phyloP scores from a whole-genome alignment of 92 coral and sea anemone species.

The Porites lobata region DNA sequence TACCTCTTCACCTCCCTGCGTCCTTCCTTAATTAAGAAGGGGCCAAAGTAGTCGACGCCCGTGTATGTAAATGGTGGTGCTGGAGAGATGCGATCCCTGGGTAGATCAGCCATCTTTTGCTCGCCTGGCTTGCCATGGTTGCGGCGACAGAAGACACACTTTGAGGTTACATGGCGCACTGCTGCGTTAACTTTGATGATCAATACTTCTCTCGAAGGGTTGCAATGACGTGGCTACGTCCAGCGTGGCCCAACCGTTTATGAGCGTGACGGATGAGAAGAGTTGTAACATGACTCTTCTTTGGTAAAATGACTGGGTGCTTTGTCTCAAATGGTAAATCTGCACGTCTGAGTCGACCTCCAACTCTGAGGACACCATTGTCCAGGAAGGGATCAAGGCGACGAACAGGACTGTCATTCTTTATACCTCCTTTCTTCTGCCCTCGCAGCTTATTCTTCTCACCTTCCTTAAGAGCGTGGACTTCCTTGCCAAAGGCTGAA shows the following conservation, averaged over 20 bases:
- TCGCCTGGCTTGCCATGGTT: too few relatives aligned
- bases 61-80: too few relatives aligned
- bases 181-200: too few relatives aligned
- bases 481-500: constrained; percentile 1
- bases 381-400: constrained; percentile 61
- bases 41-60: too few relatives aligned
- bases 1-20: too few relatives aligned
- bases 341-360: constrained; percentile 61
- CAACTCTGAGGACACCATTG: constrained; percentile 59
- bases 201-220: too few relatives aligned
- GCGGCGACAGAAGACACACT: too few relatives aligned
- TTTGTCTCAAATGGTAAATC: constrained; percentile 38
- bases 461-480: constrained; percentile 2
- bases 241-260: constrained; percentile 59
- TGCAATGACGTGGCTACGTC: too few relatives aligned
- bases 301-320: constrained; percentile 55
- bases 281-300: constrained; percentile 57
- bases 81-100: too few relatives aligned
- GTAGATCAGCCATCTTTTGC: too few relatives aligned
- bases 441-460: constrained; percentile 9
- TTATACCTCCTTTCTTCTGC: constrained; percentile 19
- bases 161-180: too few relatives aligned
- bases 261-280: constrained; percentile 51
- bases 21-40: too few relatives aligned
- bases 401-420: constrained; percentile 30